Evolutionary conservation across 2,113 vertebrate species (phyloP), one percentile per base, ranked within the genome.

Genomic region (Lathamus discolor): DNA sequence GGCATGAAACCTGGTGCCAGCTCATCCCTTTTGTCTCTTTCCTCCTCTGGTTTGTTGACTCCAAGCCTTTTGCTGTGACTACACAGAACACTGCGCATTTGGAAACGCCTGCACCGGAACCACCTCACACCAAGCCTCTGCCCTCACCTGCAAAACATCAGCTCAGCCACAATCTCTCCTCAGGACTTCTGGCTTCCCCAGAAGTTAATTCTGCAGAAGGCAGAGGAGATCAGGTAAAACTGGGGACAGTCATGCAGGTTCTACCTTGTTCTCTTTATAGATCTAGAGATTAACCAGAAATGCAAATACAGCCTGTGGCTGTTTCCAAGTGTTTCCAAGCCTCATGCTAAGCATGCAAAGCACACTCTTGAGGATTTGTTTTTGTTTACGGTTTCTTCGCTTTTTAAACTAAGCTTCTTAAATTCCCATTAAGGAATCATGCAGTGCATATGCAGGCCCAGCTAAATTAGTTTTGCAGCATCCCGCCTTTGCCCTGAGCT

Each of bases 391-490:
- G 59, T 46, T 89, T 86, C 54, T 76, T 92, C 84, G 43, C n/a
- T 92, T 92, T 92, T 86, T 44, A 67, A 88, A 73, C 64, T 75
- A 81, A 86, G 49, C 66, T 91, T 35, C 87, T 82, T 83, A 91
- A 94, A 62, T 62, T 67, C 37, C 46, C 67, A 75, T 55, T 75
- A 85, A 51, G 75, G 55, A 79, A 86, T 69, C 39, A 35, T 6
- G 7, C 27, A 48, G 31, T 54, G 54, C 64, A 49, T 43, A 54
- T 10, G 31, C 83, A 82, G 44, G 25, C 62, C 48, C 75, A 83
- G 72, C 43, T 90, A 73, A 39, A 90, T 72, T 51, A 80, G 64
- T 90, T 95, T 92, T 86, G 68, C 66, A 75, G 88, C 69, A 88
- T 84, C 35, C 27, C 4, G 2, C 18, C 66, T 86, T 83, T 88